Conservation (phyloP, 2,113 vertebrate genomes). For the Eclectus roratus region DNA sequence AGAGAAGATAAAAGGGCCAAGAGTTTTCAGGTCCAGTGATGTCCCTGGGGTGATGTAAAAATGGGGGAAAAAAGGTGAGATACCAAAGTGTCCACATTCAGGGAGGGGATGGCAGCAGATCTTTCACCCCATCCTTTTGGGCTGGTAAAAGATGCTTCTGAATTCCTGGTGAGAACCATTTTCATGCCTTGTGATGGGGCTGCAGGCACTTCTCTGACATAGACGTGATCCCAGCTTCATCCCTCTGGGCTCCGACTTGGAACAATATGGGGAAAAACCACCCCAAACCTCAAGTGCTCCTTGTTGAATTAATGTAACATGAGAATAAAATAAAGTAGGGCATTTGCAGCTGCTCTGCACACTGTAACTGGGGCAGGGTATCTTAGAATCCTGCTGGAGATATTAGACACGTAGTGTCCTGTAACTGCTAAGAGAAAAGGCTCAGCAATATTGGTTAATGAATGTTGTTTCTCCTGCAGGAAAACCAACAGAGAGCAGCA, state of each 20-base stretch:
- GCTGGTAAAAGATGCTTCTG: neutral
- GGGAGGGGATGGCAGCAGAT: neutral
- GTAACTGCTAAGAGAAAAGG: neutral
- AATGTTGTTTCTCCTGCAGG: conserved; percentile 27
- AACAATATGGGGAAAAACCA: neutral
- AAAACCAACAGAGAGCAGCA: conserved; percentile 47
- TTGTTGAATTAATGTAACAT: neutral
- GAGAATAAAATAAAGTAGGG: neutral
- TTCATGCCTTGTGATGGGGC: fast-evolving
- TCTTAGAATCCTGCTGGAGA: conserved; percentile 18
- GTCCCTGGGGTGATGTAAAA: neutral
- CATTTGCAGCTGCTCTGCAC: neutral
- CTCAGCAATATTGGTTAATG: neutral
- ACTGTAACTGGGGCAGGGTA: neutral
- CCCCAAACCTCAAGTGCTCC: neutral
- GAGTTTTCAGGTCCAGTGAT: neutral
- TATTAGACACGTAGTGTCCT: neutral
- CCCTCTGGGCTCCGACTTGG: neutral
- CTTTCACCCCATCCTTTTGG: neutral
- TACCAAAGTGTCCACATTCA: neutral
- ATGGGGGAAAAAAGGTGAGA: neutral
- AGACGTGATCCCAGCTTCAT: neutral
- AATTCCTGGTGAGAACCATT: neutral
- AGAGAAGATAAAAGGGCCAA: neutral
- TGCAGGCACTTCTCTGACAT: neutral